Base-by-base conservation (phyloP, 2,113 vertebrate species). In the Collichthys lucidus region DNA sequence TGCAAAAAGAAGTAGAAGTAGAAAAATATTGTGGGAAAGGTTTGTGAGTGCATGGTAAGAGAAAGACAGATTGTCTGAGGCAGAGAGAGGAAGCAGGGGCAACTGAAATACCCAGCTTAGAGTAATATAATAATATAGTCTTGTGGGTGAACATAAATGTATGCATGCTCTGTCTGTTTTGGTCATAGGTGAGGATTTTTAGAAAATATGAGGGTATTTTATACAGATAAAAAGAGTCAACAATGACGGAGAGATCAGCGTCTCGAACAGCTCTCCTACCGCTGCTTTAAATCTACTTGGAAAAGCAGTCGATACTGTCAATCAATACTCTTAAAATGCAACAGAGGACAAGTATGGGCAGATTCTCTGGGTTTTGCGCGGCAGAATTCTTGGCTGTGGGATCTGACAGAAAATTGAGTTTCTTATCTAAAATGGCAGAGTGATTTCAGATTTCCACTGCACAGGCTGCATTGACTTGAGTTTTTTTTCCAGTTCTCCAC, bases 401-500 rank as follows among this genome's bases (percentile, higher is more conserved):
- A 88, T 87, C 77, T 88, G 78, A 90, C 63, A 80, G 53, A 86
- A 91, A 91, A 90, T 88, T 20, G 49, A 79, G 78, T 86, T 78
- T 89, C 83, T 92, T 94, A 90, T 94, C 90, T 90, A 69, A 87
- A 91, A 91, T 83, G 81, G 79, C 78, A 90, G 86, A 71, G 74
- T 59, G 78, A 92, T 82, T 86, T 92, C 64, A 88, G 69, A 82
- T 86, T 87, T 87, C 76, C 82, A 75, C 73, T 87, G 79, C 42
- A 42, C 64, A 67, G 62, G 86, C 82, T 89, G 70, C 60, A 69
- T n/a, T 65, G 65, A 67, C 59, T 55, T 76, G 47, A 89, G 40
- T 72, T 78, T n/a, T 26, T 26, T n/a, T 89, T 88, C 76, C 83
- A 83, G 7, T 31, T 67, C 46, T 63, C 22, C 46, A 40, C 59